Evolutionary conservation across 2,797 vertebrate species (phyloP).

Genomic region (Odontamblyopus rebecca): DNA sequence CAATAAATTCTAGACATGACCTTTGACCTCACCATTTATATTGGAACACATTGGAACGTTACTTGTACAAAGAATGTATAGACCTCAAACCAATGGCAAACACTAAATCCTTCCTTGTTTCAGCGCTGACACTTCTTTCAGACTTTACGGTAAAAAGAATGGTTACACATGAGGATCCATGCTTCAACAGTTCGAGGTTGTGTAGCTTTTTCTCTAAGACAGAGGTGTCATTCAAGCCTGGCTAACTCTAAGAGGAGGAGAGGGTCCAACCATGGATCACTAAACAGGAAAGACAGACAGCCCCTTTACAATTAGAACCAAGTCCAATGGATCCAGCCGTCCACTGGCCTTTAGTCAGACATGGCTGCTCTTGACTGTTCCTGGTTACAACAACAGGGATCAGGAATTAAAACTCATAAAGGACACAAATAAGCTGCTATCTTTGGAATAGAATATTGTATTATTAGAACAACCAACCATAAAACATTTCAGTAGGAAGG

Average conservation of each 20-base stretch:
- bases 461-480: not conserved
- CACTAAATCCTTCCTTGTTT: constrained; percentile 50
- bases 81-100: constrained; percentile 37
- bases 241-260: constrained; percentile 62
- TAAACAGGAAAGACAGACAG: constrained; percentile 63
- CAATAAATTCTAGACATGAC: constrained; percentile 27
- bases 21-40: too few relatives aligned
- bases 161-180: constrained; percentile 46
- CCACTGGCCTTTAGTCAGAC: constrained; percentile 42
- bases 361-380: constrained; percentile 16
- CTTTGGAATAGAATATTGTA: not conserved
- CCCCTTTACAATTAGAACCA: constrained; percentile 61
- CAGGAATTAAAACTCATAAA: constrained; percentile 23
- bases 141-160: constrained; percentile 35
- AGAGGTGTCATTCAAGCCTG: constrained; percentile 67
- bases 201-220: constrained; percentile 59
- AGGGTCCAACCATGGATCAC: constrained; percentile 65
- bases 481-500: not conserved
- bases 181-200: constrained; percentile 68
- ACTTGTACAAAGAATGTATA: constrained; percentile 60
- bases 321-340: constrained; percentile 36
- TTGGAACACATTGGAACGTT: constrained; percentile 53
- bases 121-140: constrained; percentile 62
- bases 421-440: not conserved
- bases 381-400: constrained; percentile 26